Base-by-base conservation (phyloP, 2,797 vertebrate species). In the Columba guinea region DNA sequence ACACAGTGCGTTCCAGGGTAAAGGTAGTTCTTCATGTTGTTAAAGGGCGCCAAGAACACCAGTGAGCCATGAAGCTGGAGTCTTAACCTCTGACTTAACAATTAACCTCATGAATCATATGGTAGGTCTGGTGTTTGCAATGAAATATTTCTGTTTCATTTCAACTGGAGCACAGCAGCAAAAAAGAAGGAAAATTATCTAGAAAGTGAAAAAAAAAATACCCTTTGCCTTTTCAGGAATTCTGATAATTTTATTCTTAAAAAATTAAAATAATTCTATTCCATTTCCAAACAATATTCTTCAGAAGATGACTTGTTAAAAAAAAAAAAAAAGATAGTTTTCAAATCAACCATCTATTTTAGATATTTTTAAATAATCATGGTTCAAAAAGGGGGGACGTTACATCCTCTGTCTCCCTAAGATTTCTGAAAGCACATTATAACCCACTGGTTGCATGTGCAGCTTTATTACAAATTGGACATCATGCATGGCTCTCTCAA, bases 241-340 rank as follows among this genome's bases (percentile, higher is more conserved):
- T 92, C 69, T 75, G 53, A 21, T 74, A n/a, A 67, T 77, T 96
- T 96, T 97, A 96, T 96, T 97, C 63, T 96, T 87, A 56, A 87
- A 90, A 95, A 87, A 11, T 78, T 41, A 84, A 93, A 93, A 91
- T 88, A 81, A 91, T 77, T 92, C 37, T 93, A 58, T 64, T 84
- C 49, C 14, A 94, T 91, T 95, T 92, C 53, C 46, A 93, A 91
- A 49, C 56, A 89, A 7, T 24, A 76, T 39, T 84, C 86, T 87
- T 73, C 81, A 94, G 58, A 94, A 79, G 28, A 86, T 34, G n/a
- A 70, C 49, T 73, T 70, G 32, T 10, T 88, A 28, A 44, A 70
- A 83, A 52, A 59, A 65, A 48, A 62, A 37, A 37, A 37, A 37
- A 68, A 51, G 48, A 52, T 96, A 81, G 52, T 69, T 76, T 94